Conservation (phyloP, 2,797 vertebrate species). For the Falco peregrinus region DNA sequence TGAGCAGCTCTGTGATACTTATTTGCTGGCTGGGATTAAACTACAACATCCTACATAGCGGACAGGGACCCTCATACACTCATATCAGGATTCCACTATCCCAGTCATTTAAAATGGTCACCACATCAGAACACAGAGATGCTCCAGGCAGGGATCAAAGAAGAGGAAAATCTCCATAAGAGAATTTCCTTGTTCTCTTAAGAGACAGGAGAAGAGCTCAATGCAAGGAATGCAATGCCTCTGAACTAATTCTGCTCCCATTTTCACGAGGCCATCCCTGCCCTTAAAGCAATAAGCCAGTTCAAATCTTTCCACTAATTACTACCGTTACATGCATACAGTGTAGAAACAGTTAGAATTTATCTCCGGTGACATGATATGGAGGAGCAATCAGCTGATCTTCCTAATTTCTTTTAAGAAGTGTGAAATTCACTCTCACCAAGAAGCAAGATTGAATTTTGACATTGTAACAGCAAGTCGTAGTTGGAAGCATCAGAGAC, state of each 20-base stretch:
- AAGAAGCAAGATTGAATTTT: not conserved
- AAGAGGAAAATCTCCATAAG: not conserved
- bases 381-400: not conserved
- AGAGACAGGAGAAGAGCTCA: not conserved
- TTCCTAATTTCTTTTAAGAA: not conserved
- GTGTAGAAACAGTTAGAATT: not conserved
- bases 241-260: not conserved
- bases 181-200: not conserved
- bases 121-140: not conserved
- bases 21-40: too few relatives aligned
- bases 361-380: not conserved
- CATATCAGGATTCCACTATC: not conserved
- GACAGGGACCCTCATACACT: not conserved
- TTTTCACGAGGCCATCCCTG: not conserved
- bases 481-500: not conserved
- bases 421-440: not conserved
- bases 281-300: not conserved
- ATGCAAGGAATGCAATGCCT: not conserved
- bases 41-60: not conserved
- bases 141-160: not conserved
- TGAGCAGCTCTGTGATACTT: too few relatives aligned
- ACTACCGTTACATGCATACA: rapidly evolving
- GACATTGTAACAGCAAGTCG: not conserved
- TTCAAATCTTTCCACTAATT: not conserved
- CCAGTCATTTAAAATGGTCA: not conserved